Base-by-base conservation (phyloP, 2,113 vertebrate species). In the Redunca redunca region DNA sequence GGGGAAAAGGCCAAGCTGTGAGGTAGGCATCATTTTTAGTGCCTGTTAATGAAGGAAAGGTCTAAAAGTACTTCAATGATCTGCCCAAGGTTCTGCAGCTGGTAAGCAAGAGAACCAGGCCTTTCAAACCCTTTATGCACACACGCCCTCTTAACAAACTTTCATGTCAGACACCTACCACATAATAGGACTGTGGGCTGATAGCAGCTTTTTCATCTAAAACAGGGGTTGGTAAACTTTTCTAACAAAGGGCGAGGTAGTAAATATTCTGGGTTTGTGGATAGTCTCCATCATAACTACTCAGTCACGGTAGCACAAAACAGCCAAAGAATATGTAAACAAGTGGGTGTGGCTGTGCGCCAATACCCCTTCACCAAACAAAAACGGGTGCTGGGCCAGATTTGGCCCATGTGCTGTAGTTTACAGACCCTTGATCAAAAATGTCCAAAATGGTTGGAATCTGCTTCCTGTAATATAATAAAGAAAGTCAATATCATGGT, bases 331-430 rank as follows among this genome's bases (percentile, higher is more conserved):
- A 48, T 11, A 33, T 14, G 40, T 46, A 36, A 88, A 77, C 58
- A 57, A 87, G 48, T 48, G 33, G 23, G 26, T 26, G 53, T 62
- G 43, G 36, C 16, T 92, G 4, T 89, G 43, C 26, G 40, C 94
- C 40, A 74, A 25, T 40, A 90, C 93, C 95, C 90, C 52, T 81
- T 40, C 40, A 87, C 83, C 64, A 87, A 91, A 94, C 84, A 94
- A 71, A 71, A 90, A 52, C 2, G 48, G 43, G 46, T 3, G 2
- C 62, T 16, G 9, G 81, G 92, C 15, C 33, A 1, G 5, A 80
- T 74, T 40, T 95, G 62, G 57, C 50, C 77, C 50, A 52, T 1
- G 40, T 17, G 30, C 40, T 92, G 25, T 21, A 77, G 17, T 84
- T 62, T 85, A 71, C 80, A 88, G 91, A 95, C 26, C 6, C 43